Conservation (phyloP, 2,113 vertebrate species). For the Phainopepla nitens region DNA sequence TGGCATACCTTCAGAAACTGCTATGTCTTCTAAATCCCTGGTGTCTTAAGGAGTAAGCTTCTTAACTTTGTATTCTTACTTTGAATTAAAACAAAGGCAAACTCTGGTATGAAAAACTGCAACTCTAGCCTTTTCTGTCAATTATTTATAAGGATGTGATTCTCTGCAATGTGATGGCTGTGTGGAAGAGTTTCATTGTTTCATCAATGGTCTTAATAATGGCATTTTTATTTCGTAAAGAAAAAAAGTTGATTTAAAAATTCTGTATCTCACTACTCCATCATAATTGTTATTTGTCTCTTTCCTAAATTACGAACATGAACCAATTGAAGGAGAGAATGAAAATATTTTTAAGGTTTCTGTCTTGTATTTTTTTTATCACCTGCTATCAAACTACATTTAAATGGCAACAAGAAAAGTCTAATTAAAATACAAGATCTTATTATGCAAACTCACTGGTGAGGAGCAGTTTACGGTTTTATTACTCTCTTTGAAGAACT, state of each 20-base stretch:
- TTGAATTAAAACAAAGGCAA: background rate
- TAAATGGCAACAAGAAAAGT: background rate
- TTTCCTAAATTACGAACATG: background rate
- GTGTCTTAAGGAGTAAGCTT: background rate
- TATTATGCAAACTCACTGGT: background rate
- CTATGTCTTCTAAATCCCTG: background rate
- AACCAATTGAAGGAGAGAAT: background rate
- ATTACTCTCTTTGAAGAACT: background rate
- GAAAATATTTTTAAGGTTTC: background rate
- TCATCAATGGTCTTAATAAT: background rate
- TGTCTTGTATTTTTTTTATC: background rate
- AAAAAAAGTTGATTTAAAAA: background rate
- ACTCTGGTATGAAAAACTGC: background rate
- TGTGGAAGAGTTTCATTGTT: background rate
- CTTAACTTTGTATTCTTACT: background rate
- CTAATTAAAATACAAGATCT: background rate
- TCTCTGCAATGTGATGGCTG: background rate
- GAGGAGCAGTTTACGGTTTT: background rate
- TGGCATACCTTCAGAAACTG: background rate
- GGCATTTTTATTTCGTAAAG: background rate
- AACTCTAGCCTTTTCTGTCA: background rate
- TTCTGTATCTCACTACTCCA: background rate
- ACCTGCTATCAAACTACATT: background rate
- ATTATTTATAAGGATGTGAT: background rate
- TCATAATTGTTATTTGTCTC: background rate